Conservation (phyloP, 2,888 invertebrate genomes). For the Julus scanicus region DNA sequence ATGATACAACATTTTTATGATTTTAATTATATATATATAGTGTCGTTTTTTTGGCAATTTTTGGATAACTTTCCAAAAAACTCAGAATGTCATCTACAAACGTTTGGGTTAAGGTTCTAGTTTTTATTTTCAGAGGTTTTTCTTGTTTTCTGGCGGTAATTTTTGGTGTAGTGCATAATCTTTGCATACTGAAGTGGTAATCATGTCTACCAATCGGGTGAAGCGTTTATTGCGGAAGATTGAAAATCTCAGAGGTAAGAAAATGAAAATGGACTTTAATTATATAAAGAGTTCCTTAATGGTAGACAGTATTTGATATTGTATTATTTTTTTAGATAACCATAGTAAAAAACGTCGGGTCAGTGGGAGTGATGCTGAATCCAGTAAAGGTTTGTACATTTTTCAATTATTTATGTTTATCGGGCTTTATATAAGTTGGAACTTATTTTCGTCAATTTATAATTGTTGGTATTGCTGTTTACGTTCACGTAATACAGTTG, state of each 20-base stretch:
- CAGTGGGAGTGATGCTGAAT: conserved; percentile 57
- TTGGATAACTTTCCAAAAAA: too few relatives aligned
- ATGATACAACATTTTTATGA: too few relatives aligned
- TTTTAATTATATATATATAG: too few relatives aligned
- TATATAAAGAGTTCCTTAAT: neutral
- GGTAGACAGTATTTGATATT: neutral
- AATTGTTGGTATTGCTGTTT: too few relatives aligned
- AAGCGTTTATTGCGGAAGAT: conserved; percentile 54
- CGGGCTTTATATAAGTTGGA: too few relatives aligned
- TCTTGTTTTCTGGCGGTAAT: neutral
- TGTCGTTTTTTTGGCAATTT: too few relatives aligned
- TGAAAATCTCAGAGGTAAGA: conserved; percentile 55
- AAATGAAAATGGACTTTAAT: neutral
- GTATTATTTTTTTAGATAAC: conserved; percentile 53
- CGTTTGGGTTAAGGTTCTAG: neutral
- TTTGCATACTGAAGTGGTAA: neutral
- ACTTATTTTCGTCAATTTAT: too few relatives aligned
- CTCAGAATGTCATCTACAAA: too few relatives aligned
- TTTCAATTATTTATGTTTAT: neutral
- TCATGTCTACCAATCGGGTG: conserved; percentile 51
- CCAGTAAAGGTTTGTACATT: conserved; percentile 51
- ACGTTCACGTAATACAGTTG: too few relatives aligned
- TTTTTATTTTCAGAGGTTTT: neutral
- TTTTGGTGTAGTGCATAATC: conserved; percentile 11
- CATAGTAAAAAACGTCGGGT: conserved; percentile 54